Evolutionary conservation across 2,888 invertebrate genomes (phyloP).

Genomic region (Acleris holmiana): DNA sequence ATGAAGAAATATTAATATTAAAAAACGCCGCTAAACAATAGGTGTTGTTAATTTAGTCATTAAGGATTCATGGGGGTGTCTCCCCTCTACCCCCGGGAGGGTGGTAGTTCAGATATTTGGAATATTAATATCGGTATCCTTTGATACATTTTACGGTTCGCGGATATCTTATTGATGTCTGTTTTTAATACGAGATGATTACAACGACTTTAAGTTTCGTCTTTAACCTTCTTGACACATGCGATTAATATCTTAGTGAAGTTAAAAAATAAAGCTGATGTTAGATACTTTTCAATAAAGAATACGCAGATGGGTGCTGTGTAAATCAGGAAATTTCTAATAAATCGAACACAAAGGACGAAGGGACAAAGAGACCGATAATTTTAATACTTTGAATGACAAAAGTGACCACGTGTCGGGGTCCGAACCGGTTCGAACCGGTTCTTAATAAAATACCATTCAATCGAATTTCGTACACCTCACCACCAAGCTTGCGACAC

Average conservation of each 20-base stretch:
- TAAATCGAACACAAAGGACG: slow-evolving; percentile 49
- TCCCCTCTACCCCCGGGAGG: slow-evolving; percentile 34
- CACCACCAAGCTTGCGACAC: slow-evolving; percentile 44
- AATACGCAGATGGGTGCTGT: slow-evolving; percentile 37
- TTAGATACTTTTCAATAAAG: slow-evolving; percentile 7
- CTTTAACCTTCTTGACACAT: slow-evolving; percentile 16
- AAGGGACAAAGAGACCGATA: slow-evolving; percentile 69
- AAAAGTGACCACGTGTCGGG: slow-evolving; percentile 81
- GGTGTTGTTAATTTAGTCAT: slow-evolving; percentile 83
- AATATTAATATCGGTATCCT: slow-evolving; percentile 53
- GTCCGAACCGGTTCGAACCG: slow-evolving; percentile 74
- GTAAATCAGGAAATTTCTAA: slow-evolving; percentile 53
- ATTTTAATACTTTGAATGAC: slow-evolving; percentile 74
- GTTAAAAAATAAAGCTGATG: slow-evolving; percentile 15
- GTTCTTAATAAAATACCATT: slow-evolving; percentile 77
- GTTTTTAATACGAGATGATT: slow-evolving; percentile 37
- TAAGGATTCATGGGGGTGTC: slow-evolving; percentile 78
- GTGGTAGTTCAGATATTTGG: slow-evolving; percentile 51
- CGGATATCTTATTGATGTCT: slow-evolving; percentile 40
- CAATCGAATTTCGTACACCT: slow-evolving; percentile 71
- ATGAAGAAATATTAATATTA: slow-evolving; percentile 81
- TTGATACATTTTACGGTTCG: slow-evolving; percentile 48
- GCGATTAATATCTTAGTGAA: slow-evolving; percentile 22
- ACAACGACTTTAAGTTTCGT: slow-evolving; percentile 28
- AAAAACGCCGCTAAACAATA: slow-evolving; percentile 77